phyloP scores from a whole-genome alignment of 2,888 invertebrate genomes.

The Pantelozetes paolii region DNA sequence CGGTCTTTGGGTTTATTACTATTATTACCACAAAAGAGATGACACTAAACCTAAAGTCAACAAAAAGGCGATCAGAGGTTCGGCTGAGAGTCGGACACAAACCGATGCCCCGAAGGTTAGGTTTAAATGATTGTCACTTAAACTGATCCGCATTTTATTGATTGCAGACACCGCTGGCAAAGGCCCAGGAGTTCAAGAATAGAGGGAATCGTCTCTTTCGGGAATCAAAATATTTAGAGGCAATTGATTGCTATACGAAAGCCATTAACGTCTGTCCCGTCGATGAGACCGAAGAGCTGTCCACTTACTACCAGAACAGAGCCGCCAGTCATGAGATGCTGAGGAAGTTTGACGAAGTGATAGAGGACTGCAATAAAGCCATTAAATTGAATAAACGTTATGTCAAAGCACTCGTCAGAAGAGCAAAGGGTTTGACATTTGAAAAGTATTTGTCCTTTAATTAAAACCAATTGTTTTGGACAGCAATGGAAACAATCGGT shows the following conservation, averaged over 20 bases:
- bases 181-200: conserved; percentile 62
- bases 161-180: conserved; percentile 3
- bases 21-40: conserved; percentile 10
- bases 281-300: conserved; percentile 66
- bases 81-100: too few relatives aligned
- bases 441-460: not conserved
- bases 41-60: not conserved
- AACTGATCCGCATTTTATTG: not conserved
- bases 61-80: not conserved
- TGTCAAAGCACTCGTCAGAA: conserved; percentile 76
- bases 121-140: too few relatives aligned
- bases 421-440: conserved; percentile 57
- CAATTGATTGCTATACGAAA: conserved; percentile 56
- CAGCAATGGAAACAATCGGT: conserved; percentile 67
- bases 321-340: conserved; percentile 84
- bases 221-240: conserved; percentile 54
- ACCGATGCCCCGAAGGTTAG: too few relatives aligned
- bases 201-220: conserved; percentile 56
- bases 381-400: conserved; percentile 78
- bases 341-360: conserved; percentile 73
- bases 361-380: conserved; percentile 79
- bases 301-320: conserved; percentile 91
- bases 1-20: not conserved
- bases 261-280: conserved; percentile 55
- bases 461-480: conserved; percentile 34